Evolutionary conservation across 2,797 vertebrate genomes (phyloP).

Genomic region (Periophthalmus magnuspinnatus): DNA sequence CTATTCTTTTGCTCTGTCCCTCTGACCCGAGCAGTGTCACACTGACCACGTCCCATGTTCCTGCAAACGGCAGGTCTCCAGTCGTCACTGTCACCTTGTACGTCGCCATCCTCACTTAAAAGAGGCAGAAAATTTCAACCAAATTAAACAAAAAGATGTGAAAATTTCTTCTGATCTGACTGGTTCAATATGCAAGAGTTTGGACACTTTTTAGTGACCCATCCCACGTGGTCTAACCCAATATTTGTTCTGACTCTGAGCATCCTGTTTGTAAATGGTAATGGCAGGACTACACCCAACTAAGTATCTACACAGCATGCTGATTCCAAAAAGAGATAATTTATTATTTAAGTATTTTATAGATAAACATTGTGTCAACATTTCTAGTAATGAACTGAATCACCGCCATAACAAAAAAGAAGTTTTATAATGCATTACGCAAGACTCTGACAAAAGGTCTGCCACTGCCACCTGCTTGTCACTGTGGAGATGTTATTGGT

Average conservation of each 20-base stretch:
- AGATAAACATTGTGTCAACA: neutral
- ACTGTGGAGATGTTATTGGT: too few species aligned
- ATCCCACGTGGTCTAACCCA: neutral
- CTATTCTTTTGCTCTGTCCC: conserved; percentile 42
- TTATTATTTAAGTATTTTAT: neutral
- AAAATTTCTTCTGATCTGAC: neutral
- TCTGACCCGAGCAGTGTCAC: conserved; percentile 49
- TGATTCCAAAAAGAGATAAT: neutral
- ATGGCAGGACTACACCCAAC: conserved; percentile 2
- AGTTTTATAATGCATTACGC: too few species aligned
- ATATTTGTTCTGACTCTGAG: neutral
- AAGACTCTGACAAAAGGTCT: too few species aligned
- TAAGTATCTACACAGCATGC: neutral
- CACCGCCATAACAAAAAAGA: too few species aligned
- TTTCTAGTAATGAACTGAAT: neutral
- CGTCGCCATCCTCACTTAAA: conserved; percentile 42
- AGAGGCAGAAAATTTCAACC: neutral
- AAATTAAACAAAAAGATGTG: neutral
- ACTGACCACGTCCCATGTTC: conserved; percentile 50
- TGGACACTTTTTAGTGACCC: neutral
- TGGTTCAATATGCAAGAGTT: neutral
- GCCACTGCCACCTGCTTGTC: too few species aligned
- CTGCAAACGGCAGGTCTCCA: conserved; percentile 34
- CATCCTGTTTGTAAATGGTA: conserved; percentile 3
- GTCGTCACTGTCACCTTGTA: conserved; percentile 59